phyloP scores from a whole-genome alignment of 2,797 vertebrate species.

The Psittacula derbiana region DNA sequence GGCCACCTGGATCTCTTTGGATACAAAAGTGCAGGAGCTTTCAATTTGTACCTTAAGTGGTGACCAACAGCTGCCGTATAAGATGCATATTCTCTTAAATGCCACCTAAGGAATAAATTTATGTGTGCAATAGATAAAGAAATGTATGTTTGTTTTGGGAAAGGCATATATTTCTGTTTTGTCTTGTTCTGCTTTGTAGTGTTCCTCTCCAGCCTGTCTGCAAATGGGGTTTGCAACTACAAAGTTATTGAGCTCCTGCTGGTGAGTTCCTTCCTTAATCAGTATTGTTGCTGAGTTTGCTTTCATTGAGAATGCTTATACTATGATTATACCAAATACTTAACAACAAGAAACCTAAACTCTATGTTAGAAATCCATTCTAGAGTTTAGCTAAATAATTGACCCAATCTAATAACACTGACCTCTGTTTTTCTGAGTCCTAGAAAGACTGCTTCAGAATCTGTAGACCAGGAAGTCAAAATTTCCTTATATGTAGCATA shows the following conservation, averaged over 20 bases:
- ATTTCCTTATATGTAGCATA: neutral
- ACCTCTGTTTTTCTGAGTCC: neutral
- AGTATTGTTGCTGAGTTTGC: neutral
- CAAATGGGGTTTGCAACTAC: neutral
- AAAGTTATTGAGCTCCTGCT: neutral
- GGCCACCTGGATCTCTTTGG: neutral
- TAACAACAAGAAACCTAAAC: neutral
- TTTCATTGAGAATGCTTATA: neutral
- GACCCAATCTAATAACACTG: neutral
- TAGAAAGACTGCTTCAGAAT: neutral
- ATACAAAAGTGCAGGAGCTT: neutral
- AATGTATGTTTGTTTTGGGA: neutral
- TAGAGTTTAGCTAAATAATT: neutral
- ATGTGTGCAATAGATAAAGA: neutral
- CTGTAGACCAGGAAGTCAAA: neutral
- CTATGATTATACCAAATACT: neutral
- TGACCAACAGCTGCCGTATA: rapidly evolving
- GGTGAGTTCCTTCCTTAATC: neutral
- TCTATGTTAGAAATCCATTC: neutral
- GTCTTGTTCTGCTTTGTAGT: neutral
- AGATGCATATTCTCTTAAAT: neutral
- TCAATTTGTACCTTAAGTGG: neutral
- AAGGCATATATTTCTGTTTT: neutral
- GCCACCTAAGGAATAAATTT: neutral
- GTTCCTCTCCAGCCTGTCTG: neutral